Evolutionary conservation across 2,797 vertebrate species (phyloP), one percentile per base, ranked within the genome.

Genomic region (Notamacropus eugenii): DNA sequence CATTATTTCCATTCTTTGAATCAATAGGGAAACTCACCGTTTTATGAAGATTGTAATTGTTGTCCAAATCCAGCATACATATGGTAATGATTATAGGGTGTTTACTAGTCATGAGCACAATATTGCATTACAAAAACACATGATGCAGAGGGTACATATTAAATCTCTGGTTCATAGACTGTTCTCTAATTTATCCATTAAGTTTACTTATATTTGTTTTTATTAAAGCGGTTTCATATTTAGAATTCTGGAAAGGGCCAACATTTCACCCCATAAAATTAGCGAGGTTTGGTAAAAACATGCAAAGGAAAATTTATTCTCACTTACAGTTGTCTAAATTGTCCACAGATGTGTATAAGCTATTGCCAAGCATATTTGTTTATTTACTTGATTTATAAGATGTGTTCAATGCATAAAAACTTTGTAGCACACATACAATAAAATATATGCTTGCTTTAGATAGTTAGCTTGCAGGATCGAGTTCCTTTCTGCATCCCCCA

Each of bases 371-470:
- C 28, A 8, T 34, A 52, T 40, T 91, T 96, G 54, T 95, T 96
- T 97, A 92, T 96, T 97, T 97, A 59, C 57, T 97, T 95, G 95
- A 96, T 97, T 97, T 93, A 90, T 96, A 96, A 96, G 62, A 94
- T 94, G 28, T 74, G 31, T 31, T 94, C 82, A 50, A 13, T 92
- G 50, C 92, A 96, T 95, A 90, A 94, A 96, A 97, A 95, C 57
- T 94, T 93, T 91, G 57, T 50, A 94, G 96, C 62, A 74, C 67
- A 50, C 54, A 55, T 90, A 92, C 29, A 91, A 52, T 96, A 91
- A 97, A 97, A 93, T 62, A 93, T 19, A 56, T 95, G 82, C 58
- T 74, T 96, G 31, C 11, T 2, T 93, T 92, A 93, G 96, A 96
- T 50, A 67, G 11, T 91, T 90, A 90, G 59, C 67, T 96, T 54